Conservation (phyloP, 2,888 invertebrate genomes). For the Thera britannica region DNA sequence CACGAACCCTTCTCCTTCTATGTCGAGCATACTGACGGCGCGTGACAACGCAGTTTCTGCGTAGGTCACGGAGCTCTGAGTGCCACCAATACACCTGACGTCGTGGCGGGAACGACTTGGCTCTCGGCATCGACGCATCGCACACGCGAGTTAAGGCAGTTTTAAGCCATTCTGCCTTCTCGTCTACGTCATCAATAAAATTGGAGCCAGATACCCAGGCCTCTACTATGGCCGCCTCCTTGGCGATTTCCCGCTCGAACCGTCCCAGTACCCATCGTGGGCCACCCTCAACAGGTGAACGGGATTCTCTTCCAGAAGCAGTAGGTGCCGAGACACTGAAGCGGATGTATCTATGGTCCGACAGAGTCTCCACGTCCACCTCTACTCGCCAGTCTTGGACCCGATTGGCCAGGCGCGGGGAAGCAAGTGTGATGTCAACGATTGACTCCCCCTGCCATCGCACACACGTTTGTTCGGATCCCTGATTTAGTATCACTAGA, state of each 20-base stretch:
- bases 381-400: neutral
- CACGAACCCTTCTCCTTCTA: neutral
- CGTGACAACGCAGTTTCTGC: constrained; percentile 1
- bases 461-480: neutral
- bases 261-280: neutral
- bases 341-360: neutral
- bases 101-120: neutral
- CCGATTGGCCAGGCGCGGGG: neutral
- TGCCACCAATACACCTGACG: constrained; percentile 10
- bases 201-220: neutral
- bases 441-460: constrained; percentile 9
- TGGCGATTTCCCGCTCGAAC: neutral
- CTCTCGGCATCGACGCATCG: constrained; percentile 8
- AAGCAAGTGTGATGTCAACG: neutral
- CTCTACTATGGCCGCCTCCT: constrained; percentile 1
- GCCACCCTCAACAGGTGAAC: too few species aligned
- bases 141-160: neutral
- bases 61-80: neutral
- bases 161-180: constrained; percentile 1
- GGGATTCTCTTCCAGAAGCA: neutral
- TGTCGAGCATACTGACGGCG: constrained; percentile 1
- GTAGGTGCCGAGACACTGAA: neutral
- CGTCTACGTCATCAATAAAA: neutral
- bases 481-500: neutral
- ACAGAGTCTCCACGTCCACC: neutral